Base-by-base conservation (phyloP, 2,113 vertebrate species). In the Pao palembangensis region DNA sequence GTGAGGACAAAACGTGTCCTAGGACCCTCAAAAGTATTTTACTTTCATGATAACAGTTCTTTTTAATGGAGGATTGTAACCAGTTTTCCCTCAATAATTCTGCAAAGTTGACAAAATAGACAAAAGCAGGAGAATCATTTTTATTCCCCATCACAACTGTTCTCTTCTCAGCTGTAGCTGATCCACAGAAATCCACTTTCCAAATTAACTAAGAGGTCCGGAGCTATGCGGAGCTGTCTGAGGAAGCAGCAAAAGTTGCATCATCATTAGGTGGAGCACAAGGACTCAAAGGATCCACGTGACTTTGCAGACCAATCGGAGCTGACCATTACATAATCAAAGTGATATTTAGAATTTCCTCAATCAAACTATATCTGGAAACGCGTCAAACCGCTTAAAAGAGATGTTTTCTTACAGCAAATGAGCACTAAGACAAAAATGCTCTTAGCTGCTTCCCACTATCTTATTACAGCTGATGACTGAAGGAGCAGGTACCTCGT, bases 121-220 rank as follows among this genome's bases (percentile, higher is more conserved):
- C 3, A 44, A 50, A 72, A 16, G 14, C 41, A 34, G 21, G 61
- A 53, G 66, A 48, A 20, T 21, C 18, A 60, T 41, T 14, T 14
- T n/a, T 52, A 21, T 44, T 14, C 55, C 21, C 38, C 19, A 19
- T 7, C 21, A 41, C 44, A 28, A 28, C 2, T 28, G 2, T 28
- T 28, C 25, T 28, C 25, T 28, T 28, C 25, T 28, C 43, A 75
- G 48, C 65, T 46, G 60, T 52, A 50, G 61, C 38, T 4, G 38
- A 76, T 74, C 65, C 3, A 18, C 34, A 57, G 51, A 81, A 89
- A 89, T 87, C 81, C 74, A 77, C 69, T 85, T 86, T 55, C 47
- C 55, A 48, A 69, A 71, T 78, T 75, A 80, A 77, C 62, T 80
- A 67, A 58, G 49, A 71, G 13, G 55, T 60, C 69, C 73, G 64